Evolutionary conservation across 2,797 vertebrate genomes (phyloP), one percentile per base, ranked within the genome.

Genomic region (Selene dorsalis): DNA sequence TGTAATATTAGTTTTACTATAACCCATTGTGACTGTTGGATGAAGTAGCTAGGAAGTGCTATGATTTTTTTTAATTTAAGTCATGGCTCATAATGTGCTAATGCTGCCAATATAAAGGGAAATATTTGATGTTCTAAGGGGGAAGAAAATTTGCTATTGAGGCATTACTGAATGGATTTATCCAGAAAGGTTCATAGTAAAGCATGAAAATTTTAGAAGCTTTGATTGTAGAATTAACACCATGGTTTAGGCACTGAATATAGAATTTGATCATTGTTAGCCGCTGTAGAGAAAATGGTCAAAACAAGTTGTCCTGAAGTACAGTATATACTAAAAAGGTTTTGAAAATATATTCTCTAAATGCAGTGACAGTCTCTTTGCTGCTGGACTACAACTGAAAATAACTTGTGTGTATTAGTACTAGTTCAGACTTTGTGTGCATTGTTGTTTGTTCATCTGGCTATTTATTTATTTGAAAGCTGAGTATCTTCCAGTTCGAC

Each of bases 71-170:
- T 71, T 70, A 39, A 58, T 30, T 43, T 58, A 45, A 28, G 75
- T 83, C 80, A 78, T 81, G 75, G 79, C 66, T 89, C 81, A 84
- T 77, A 71, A 83, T 90, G 82, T 87, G 83, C 83, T 77, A 61
- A 91, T 89, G 90, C 86, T 91, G 91, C 90, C 91, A 91, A 90
- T 85, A 82, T 88, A 89, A 93, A 93, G 91, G 92, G 92, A 93
- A 84, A 60, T 86, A 78, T 80, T 78, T 87, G 73, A 85, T 84
- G 66, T 73, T 72, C 52, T 60, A 79, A 88, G 61, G 63, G 62
- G 64, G 63, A 82, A 75, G 18, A 69, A 28, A 57, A 70, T 45
- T 50, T 78, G 45, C 58, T 71, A 45, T 73, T 71, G 80, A 80
- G 78, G 79, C 76, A 87, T 87, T 80, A 82, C 69, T 69, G 53